A percentile compares a stretch with the other conserved stretches of the same genome.
phyloP scores from a whole-genome alignment of 2,797 vertebrate species.

The Carapus acus region DNA sequence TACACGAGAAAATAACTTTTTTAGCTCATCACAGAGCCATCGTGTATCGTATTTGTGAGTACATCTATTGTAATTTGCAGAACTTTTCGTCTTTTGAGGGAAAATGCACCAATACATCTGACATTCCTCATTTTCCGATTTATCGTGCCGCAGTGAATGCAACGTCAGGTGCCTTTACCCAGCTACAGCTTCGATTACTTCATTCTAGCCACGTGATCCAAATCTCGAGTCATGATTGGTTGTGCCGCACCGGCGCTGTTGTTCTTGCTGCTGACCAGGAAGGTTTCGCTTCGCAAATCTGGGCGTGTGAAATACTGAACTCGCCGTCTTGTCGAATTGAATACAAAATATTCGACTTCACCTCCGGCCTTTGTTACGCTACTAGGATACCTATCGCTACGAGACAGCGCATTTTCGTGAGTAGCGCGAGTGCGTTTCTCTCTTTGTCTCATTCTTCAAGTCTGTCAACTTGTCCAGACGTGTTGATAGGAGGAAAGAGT shows the following conservation, averaged over 20 bases:
- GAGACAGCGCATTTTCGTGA: constrained; percentile 24
- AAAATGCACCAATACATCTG: no score
- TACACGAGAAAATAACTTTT: no score
- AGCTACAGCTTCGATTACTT: constrained; percentile 50
- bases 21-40: background rate
- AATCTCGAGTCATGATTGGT: constrained; percentile 54
- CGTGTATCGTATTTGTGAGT: no score
- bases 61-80: no score
- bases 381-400: background rate
- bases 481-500: background rate
- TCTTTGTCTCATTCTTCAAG: constrained; percentile 53
- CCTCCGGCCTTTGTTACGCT: background rate
- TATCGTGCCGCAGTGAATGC: background rate
- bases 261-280: constrained; percentile 66
- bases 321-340: background rate
- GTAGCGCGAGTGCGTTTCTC: constrained; percentile 22
- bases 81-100: no score
- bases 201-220: constrained; percentile 54
- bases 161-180: constrained; percentile 48
- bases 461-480: constrained; percentile 47
- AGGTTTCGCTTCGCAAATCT: constrained; percentile 32
- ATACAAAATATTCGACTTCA: background rate
- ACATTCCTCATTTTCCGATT: rapidly evolving
- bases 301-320: constrained; percentile 27
- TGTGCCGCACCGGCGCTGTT: constrained; percentile 38